Evolutionary conservation across 1,140 invertebrate species (phyloP).

Genomic region (Achroia grisella): DNA sequence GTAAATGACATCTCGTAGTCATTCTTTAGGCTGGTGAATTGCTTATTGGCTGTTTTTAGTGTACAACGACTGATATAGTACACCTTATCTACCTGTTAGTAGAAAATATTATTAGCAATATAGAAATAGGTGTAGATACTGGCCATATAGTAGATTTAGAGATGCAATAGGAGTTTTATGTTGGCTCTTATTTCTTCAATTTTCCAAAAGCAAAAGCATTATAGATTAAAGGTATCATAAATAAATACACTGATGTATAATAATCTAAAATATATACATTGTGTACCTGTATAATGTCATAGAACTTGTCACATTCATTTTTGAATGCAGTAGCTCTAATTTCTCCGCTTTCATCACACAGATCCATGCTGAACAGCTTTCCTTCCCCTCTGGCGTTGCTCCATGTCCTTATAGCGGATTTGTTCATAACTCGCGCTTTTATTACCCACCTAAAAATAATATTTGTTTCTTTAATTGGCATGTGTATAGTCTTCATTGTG

Average conservation of each 20-base stretch:
- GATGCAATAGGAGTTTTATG: too few species aligned
- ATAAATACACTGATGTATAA: too few species aligned
- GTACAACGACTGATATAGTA: constrained; percentile 90
- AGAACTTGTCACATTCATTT: constrained; percentile 92
- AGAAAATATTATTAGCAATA: constrained; percentile 24
- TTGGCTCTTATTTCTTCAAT: too few species aligned
- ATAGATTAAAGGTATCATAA: too few species aligned
- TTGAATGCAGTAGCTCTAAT: constrained; percentile 96
- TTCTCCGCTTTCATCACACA: constrained; percentile 95
- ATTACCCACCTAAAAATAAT: constrained; percentile 87
- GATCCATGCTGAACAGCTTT: constrained; percentile 93
- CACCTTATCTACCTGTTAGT: constrained; percentile 82
- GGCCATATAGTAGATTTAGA: too few species aligned
- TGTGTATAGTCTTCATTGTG: too few species aligned
- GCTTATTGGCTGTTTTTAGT: constrained; percentile 94
- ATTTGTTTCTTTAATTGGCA: not conserved
- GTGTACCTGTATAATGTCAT: constrained; percentile 88
- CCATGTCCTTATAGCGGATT: constrained; percentile 89
- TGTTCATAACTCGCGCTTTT: constrained; percentile 90
- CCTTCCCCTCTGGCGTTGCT: constrained; percentile 94
- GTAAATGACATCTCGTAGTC: constrained; percentile 97
- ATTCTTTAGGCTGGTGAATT: constrained; percentile 88
- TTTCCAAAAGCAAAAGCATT: too few species aligned
- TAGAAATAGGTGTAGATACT: too few species aligned
- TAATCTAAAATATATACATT: constrained; percentile 68